Base-by-base conservation (phyloP, 2,113 vertebrate species). In the Alligator mississippiensis region DNA sequence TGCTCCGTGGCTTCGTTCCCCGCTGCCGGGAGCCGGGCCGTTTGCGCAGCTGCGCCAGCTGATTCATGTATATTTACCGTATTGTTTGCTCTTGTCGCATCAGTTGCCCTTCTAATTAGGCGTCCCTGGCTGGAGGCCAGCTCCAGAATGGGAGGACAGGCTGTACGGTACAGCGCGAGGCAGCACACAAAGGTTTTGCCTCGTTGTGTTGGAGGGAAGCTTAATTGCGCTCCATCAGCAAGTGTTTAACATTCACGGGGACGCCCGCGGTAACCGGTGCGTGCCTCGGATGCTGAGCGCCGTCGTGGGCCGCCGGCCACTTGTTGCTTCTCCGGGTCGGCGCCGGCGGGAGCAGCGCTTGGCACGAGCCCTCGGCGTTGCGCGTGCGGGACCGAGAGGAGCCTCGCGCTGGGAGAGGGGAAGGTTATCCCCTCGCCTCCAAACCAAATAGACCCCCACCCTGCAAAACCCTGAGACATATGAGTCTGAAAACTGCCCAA, bases 121-220 rank as follows among this genome's bases (percentile, higher is more conserved):
- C 59, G 66, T 55, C 17, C 63, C 75, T 89, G 90, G 68, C 30
- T 72, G 57, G 22, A 4, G 84, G 86, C 90, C 93, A 93, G 60
- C 47, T 25, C 6, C 94, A 84, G 80, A 93, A 88, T 82, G 94
- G 34, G 3, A 38, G 84, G 85, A 95, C 87, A 82, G 93, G 88
- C 62, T 2, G 62, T 89, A 74, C 77, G 79, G 70, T 59, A 64
- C 82, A 64, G 14, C 4, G 3, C 82, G 87, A 94, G 87, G 64
- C 27, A 70, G 75, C 82, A 80, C 1, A 0, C 60, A 78, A 79
- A 55, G 30, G 30, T 88, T 88, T 90, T 83, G 19, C 66, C 82
- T 47, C 38, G 14, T 47, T 34, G 1, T 27, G 17, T 57, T 34
- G 77, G 91, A n/a, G 25, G 78, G 89, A 87, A 55, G 62, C 59